Percentiles rank a stretch among this genome's conserved stretches.
phyloP scores from a whole-genome alignment of 2,797 vertebrate genomes.

The Peromyscus aztecus region DNA sequence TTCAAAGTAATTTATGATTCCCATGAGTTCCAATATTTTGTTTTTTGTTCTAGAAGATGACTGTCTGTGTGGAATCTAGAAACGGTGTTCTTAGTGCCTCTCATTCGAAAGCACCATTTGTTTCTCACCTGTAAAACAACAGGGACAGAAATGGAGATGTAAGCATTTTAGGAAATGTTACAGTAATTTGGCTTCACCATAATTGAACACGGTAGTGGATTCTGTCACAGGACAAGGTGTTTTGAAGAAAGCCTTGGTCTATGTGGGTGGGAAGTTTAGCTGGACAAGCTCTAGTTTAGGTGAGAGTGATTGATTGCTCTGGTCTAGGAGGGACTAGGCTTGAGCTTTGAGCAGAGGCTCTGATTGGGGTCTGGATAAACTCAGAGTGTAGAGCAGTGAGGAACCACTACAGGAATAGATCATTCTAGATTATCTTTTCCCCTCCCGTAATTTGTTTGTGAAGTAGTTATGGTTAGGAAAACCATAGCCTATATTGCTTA shows the following conservation, averaged over 20 bases:
- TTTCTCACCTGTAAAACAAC: conserved; percentile 31
- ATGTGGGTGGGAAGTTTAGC: not conserved
- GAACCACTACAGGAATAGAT: conserved; percentile 21
- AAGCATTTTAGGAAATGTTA: conserved; percentile 1
- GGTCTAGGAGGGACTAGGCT: not conserved
- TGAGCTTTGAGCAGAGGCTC: not conserved
- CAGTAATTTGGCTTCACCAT: not conserved
- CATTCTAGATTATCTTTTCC: conserved; percentile 23
- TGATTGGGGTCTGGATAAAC: not conserved
- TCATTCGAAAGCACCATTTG: not conserved
- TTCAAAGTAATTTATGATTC: conserved; percentile 49
- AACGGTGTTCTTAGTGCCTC: not conserved
- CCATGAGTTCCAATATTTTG: not conserved
- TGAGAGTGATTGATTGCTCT: not conserved
- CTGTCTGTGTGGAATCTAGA: conserved; percentile 20
- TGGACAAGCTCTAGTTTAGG: not conserved
- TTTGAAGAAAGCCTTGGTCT: not conserved
- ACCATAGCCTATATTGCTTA: not conserved
- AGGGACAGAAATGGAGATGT: not conserved
- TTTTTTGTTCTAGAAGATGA: not conserved
- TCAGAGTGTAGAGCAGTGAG: not conserved
- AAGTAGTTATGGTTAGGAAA: conserved; percentile 51
- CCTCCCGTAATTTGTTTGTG: conserved; percentile 16
- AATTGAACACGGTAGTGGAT: not conserved
- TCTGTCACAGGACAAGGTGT: not conserved